Conservation (phyloP, 2,888 invertebrate genomes). For the Trilocha varians region DNA sequence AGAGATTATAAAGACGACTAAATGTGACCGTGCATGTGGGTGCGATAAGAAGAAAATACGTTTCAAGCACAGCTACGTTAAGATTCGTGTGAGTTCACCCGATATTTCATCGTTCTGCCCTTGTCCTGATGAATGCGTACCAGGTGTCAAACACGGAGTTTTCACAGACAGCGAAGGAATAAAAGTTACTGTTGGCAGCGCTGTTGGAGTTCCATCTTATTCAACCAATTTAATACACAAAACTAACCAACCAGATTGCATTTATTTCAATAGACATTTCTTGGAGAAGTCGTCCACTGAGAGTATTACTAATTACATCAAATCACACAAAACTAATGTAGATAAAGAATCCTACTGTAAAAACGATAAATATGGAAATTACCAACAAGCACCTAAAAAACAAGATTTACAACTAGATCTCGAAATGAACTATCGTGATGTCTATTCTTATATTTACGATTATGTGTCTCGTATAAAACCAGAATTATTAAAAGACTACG, state of each 20-base stretch:
- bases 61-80: conserved; percentile 53
- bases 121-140: conserved; percentile 45
- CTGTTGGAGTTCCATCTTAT: conserved; percentile 27
- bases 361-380: too few relatives aligned
- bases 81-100: conserved; percentile 50
- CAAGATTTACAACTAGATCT: neutral
- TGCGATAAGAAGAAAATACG: conserved; percentile 52
- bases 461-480: conserved; percentile 1
- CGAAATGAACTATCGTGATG: neutral
- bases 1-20: conserved; percentile 42
- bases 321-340: neutral
- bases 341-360: too few relatives aligned
- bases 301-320: neutral
- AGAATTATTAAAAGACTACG: neutral
- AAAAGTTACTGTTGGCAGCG: conserved; percentile 47
- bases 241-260: conserved; percentile 1
- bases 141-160: conserved; percentile 39
- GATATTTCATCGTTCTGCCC: conserved; percentile 46
- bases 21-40: conserved; percentile 45
- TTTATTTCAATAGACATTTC: conserved; percentile 2
- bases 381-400: neutral
- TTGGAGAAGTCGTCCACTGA: neutral
- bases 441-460: neutral
- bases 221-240: conserved; percentile 4
- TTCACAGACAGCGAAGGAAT: conserved; percentile 49